Evolutionary conservation across 2,797 vertebrate genomes (phyloP).

Genomic region (Serranus cabrilla): DNA sequence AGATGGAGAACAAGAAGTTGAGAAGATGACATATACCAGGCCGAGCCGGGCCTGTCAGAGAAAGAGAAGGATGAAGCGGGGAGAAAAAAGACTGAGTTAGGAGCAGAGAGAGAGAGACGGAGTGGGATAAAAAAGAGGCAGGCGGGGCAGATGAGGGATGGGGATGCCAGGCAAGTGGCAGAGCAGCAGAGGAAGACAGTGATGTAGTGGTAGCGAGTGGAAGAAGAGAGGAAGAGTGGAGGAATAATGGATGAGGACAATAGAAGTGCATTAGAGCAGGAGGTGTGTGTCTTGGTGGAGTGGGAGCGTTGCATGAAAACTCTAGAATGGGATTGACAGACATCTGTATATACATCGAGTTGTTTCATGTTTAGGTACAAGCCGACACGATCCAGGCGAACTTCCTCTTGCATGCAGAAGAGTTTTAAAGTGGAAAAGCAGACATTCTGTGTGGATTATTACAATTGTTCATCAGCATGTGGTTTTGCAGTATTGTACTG

Average conservation of each 20-base stretch:
- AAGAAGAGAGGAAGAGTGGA: conserved; percentile 63
- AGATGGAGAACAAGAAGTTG: conserved; percentile 42
- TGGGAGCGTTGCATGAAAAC: conserved; percentile 26
- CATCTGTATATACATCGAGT: conserved; percentile 49
- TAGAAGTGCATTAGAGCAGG: conserved; percentile 86
- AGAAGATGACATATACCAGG: conserved; percentile 8
- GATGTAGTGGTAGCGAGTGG: conserved; percentile 80
- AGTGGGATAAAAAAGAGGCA: conserved; percentile 56
- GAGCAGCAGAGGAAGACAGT: conserved; percentile 78
- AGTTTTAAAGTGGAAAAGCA: conserved; percentile 31
- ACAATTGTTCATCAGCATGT: conserved; percentile 27
- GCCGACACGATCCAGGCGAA: conserved; percentile 42
- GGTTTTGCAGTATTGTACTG: conserved; percentile 11
- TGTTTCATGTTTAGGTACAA: conserved; percentile 50
- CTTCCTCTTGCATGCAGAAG: conserved; percentile 27
- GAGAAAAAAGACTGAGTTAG: conserved; percentile 73
- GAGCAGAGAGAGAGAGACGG: conserved; percentile 50
- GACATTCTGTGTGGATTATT: conserved; percentile 25
- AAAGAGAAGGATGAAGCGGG: conserved; percentile 61
- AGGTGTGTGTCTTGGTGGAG: conserved; percentile 50
- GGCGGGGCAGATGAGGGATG: conserved; percentile 77
- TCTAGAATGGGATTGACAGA: conserved; percentile 28
- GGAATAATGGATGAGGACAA: conserved; percentile 89
- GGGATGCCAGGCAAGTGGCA: conserved; percentile 74
- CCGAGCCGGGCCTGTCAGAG: conserved; percentile 36